These are phyloP conservation scores for Thumatha senex DNA, from an alignment of 2,888 invertebrate genomes.

Conservation along the genomic window DNA sequence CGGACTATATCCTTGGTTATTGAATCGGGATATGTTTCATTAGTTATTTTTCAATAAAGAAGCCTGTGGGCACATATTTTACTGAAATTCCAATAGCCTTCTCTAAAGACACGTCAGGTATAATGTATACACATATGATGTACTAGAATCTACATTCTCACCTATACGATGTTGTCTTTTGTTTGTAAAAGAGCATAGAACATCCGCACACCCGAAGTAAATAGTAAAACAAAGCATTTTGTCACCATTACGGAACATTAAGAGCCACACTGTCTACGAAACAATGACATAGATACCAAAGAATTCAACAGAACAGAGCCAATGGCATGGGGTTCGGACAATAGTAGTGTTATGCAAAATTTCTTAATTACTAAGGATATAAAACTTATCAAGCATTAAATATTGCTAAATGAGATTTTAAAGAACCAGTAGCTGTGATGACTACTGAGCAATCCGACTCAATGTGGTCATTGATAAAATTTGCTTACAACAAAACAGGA, in stretches of 20 bases:
- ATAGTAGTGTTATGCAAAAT: slow-evolving; percentile 28
- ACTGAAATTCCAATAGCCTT: slow-evolving; percentile 11
- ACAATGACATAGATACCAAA: slow-evolving; percentile 32
- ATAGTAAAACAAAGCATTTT: slow-evolving; percentile 37
- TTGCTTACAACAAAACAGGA: neutral
- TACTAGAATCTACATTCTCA: slow-evolving; percentile 9
- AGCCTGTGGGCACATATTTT: neutral
- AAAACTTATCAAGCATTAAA: slow-evolving; percentile 15
- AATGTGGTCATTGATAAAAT: neutral
- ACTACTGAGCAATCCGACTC: neutral
- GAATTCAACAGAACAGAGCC: slow-evolving; percentile 38
- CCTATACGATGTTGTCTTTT: slow-evolving; percentile 20
- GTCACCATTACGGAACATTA: slow-evolving; percentile 30
- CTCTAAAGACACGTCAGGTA: neutral
- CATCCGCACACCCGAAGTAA: slow-evolving; percentile 29
- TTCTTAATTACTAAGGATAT: slow-evolving; percentile 20
- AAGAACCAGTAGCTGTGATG: slow-evolving; percentile 8
- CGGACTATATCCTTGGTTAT: too few species aligned
- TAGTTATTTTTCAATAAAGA: neutral
- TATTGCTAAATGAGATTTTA: slow-evolving; percentile 15
- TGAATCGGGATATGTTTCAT: too few species aligned
- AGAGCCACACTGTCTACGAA: slow-evolving; percentile 36
- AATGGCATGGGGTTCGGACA: slow-evolving; percentile 30
- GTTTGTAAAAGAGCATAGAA: slow-evolving; percentile 21
- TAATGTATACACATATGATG: neutral